These are phyloP conservation scores for Castor canadensis DNA, from an alignment of 2,113 vertebrate species.

Conservation along the genomic window DNA sequence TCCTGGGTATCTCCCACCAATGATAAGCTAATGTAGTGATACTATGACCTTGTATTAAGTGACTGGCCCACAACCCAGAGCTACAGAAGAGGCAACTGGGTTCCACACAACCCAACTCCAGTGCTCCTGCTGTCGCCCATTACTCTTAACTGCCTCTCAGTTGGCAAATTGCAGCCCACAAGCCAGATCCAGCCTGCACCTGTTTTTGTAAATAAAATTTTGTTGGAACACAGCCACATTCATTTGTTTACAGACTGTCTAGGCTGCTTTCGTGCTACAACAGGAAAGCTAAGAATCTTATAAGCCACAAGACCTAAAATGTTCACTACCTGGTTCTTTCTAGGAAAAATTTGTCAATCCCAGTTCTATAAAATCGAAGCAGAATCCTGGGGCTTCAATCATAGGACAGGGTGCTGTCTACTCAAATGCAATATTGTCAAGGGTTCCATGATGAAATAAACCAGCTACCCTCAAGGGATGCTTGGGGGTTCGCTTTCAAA, in stretches of 20 bases:
- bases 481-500: slow-evolving; percentile 34
- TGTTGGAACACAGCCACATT: neutral
- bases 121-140: neutral
- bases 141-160: neutral
- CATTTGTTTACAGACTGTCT: neutral
- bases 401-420: neutral
- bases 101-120: neutral
- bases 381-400: neutral
- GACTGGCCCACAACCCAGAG: neutral
- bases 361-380: neutral
- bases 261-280: neutral
- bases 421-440: neutral
- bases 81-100: neutral
- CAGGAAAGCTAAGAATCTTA: neutral
- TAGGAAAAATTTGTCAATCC: neutral
- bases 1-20: neutral
- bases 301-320: neutral
- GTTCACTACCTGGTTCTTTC: neutral
- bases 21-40: neutral
- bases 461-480: neutral
- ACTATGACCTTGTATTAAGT: neutral
- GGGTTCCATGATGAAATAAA: neutral
- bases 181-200: slow-evolving; percentile 34
- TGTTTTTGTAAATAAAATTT: slow-evolving; percentile 50
- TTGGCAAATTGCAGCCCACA: slow-evolving; percentile 6